Conservation (phyloP, 2,113 vertebrate genomes). For the Piaya cayana region DNA sequence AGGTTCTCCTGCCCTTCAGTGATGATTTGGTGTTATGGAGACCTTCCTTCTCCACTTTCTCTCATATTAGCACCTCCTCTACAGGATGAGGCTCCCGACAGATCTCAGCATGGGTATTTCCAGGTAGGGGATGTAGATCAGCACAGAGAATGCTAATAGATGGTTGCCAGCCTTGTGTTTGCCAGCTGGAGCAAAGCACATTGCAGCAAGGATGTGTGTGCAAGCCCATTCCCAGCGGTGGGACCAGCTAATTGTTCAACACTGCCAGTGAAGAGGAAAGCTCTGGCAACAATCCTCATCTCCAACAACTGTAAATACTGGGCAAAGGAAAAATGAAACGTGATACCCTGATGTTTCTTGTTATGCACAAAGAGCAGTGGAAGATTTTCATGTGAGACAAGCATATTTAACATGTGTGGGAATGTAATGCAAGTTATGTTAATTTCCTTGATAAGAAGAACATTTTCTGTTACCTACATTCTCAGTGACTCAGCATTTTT, state of each 20-base stretch:
- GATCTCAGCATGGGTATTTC: not conserved
- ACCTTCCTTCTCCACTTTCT: not conserved
- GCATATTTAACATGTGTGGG: not conserved
- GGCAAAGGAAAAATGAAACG: not conserved
- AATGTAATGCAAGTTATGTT: not conserved
- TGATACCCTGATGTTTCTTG: not conserved
- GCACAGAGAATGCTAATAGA: not conserved
- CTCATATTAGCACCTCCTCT: not conserved
- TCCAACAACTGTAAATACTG: not conserved
- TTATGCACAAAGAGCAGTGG: not conserved
- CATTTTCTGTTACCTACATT: not conserved
- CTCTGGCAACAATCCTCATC: not conserved
- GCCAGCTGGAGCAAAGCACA: conserved; percentile 13
- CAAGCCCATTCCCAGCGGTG: not conserved
- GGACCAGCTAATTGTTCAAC: not conserved
- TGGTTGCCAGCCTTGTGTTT: not conserved
- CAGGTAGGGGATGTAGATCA: not conserved
- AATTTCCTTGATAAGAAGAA: conserved; percentile 1
- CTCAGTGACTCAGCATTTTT: conserved; percentile 11
- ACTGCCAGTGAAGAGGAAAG: not conserved
- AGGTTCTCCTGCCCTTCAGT: not conserved
- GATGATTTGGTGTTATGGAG: not conserved
- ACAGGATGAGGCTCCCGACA: not conserved
- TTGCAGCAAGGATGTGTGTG: not conserved
- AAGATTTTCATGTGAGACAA: not conserved